Evolutionary conservation across 2,888 invertebrate genomes (phyloP), one percentile per base, ranked within the genome.

Genomic region (Drosophila ezoana): DNA sequence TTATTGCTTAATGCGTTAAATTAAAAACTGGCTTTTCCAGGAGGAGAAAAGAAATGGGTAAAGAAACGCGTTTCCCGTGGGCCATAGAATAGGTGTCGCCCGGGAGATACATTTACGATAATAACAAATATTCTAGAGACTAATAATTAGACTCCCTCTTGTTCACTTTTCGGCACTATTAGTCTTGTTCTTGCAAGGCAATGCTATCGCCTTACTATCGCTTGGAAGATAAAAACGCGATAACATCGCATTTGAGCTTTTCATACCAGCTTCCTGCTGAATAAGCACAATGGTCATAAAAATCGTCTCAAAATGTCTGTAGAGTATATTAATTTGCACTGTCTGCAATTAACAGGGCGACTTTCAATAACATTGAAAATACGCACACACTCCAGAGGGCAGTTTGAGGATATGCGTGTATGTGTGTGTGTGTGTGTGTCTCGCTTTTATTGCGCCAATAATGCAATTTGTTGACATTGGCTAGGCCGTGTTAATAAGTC

Each of bases 391-490:
- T 45, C 45, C 41, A 38, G 40, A 40, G 75, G 53, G 44, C 44
- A 33, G 35, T 33, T 62, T n/a, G 62, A 43, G 37, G n/a, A 47
- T 40, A 37, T 44, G 20, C 23, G 13, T 38, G 32, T 56, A 40
- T 41, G 51, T 23, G 47, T 49, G 43, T 32, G 45, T 47, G 43
- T 51, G 14, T 45, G 35, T 37, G 53, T 48, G 56, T 70, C 47
- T 51, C 65, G 70, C 59, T 77, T 71, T 86, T 82, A 86, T 82
- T 79, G 86, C 86, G 41, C 57, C 61, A 75, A 79, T 84, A 84
- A 84, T 89, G 81, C 82, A 84, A 89, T 84, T 84, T 84, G 83
- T 84, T 84, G 87, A 89, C 83, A 84, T 89, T 84, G 89, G 82
- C 89, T 69, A 78, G 69, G 71, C 62, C 61, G 59, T 89, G 83